Evolutionary conservation across 1,140 invertebrate genomes (phyloP).

Genomic region (Brachionus manjavacas): DNA sequence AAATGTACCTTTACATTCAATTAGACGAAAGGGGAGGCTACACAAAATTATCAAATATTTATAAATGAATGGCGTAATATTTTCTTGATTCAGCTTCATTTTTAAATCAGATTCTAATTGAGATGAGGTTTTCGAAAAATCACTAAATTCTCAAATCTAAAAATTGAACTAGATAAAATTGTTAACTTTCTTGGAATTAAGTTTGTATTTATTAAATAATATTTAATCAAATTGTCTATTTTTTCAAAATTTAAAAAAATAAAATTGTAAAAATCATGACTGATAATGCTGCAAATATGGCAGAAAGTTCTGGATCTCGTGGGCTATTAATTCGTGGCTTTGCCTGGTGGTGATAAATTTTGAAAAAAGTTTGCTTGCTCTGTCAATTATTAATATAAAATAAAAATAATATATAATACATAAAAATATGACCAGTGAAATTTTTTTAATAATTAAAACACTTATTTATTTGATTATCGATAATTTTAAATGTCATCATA

Average conservation of each 20-base stretch:
- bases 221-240: neutral
- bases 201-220: neutral
- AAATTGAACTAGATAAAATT: neutral
- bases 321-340: too few species aligned
- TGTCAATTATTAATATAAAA: too few species aligned
- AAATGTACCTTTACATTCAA: too few species aligned
- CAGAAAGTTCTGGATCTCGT: too few species aligned
- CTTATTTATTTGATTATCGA: too few species aligned
- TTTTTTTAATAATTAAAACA: too few species aligned
- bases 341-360: too few species aligned
- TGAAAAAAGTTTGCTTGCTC: too few species aligned
- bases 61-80: neutral
- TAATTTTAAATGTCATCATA: too few species aligned
- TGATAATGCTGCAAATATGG: conserved; percentile 6
- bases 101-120: neutral
- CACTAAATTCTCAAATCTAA: neutral
- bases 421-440: too few species aligned
- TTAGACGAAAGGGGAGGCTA: too few species aligned
- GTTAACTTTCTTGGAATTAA: neutral
- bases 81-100: neutral
- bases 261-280: neutral
- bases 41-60: neutral
- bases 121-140: neutral
- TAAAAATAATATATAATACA: too few species aligned
- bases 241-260: neutral